These are phyloP conservation scores for Hirundo rustica DNA, from an alignment of 2,797 vertebrate species.

Conservation along the genomic window DNA sequence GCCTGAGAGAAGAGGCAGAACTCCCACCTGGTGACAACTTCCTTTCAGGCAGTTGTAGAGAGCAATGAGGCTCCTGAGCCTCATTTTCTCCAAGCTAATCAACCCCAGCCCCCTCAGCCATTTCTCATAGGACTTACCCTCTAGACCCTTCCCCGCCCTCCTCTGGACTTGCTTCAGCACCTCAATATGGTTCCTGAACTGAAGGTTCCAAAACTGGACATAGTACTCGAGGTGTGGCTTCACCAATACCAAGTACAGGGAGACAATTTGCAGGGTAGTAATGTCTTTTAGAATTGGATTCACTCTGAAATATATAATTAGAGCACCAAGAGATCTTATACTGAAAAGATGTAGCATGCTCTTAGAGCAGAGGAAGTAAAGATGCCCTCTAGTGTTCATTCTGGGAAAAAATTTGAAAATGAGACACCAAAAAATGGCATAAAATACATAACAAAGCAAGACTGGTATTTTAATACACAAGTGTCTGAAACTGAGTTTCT, in stretches of 20 bases:
- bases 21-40: too few species aligned
- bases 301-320: not conserved
- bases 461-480: not conserved
- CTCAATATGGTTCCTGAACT: too few species aligned
- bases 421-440: not conserved
- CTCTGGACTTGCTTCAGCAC: too few species aligned
- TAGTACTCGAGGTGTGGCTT: too few species aligned
- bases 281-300: not conserved
- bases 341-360: not conserved
- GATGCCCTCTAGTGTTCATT: not conserved
- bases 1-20: too few species aligned
- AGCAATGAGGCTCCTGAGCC: too few species aligned
- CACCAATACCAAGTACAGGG: not conserved
- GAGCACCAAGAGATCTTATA: not conserved
- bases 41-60: too few species aligned
- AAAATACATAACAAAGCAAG: not conserved
- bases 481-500: not conserved
- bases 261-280: not conserved
- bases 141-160: too few species aligned
- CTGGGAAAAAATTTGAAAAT: not conserved
- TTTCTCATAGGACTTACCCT: too few species aligned
- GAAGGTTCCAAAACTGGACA: too few species aligned
- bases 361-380: not conserved
- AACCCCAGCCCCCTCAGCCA: too few species aligned
- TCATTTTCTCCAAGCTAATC: too few species aligned